A percentile compares a stretch with the other conserved stretches of the same genome.
Evolutionary conservation across 2,888 invertebrate genomes (phyloP).

Genomic region (Alentia gelatinosa): DNA sequence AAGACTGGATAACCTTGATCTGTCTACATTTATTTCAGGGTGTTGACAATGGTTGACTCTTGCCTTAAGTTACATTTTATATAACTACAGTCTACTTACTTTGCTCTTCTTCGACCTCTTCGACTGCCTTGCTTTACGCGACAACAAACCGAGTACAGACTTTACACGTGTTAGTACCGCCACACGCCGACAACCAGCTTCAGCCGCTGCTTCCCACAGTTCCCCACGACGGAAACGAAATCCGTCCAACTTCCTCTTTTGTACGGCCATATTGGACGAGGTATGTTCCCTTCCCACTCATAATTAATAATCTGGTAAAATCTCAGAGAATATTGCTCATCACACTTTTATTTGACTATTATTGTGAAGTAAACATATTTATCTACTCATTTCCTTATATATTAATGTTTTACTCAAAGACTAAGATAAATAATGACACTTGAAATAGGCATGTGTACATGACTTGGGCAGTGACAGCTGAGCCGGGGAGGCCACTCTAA

Average conservation of each 20-base stretch:
- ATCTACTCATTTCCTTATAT: background rate
- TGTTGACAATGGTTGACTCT: no score
- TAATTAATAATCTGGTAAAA: background rate
- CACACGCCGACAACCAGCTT: background rate
- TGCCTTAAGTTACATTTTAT: no score
- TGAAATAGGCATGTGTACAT: conserved; percentile 24
- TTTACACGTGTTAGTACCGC: no score
- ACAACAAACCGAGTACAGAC: no score
- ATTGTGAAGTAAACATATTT: background rate
- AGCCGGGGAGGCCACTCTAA: background rate
- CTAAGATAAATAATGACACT: background rate
- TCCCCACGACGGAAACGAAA: background rate
- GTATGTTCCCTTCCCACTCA: background rate
- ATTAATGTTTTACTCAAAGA: background rate
- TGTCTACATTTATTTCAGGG: no score
- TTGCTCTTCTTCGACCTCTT: no score
- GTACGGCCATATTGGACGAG: conserved; percentile 41
- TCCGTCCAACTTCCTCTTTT: conserved; percentile 25
- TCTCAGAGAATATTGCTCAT: background rate
- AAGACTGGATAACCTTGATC: no score
- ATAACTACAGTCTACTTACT: no score
- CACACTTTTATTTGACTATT: background rate
- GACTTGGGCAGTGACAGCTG: background rate
- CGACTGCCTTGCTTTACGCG: no score
- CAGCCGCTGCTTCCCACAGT: background rate